Percentiles rank a stretch among this genome's conserved stretches.
These are phyloP conservation scores for Poliocrania exsul DNA, from an alignment of 2,797 vertebrate genomes.

Conservation along the genomic window DNA sequence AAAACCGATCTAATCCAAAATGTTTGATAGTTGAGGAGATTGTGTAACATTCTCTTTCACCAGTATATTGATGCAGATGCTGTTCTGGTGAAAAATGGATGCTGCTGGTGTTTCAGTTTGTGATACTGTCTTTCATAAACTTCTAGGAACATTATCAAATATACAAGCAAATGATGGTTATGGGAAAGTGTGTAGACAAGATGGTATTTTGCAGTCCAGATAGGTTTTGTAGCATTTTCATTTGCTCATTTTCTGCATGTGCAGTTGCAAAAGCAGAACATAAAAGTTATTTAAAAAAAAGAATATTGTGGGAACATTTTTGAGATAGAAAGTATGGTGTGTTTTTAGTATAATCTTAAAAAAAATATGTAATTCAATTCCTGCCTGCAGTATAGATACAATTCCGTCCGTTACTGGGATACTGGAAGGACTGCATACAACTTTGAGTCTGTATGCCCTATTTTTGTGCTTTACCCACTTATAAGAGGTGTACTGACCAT, in stretches of 20 bases:
- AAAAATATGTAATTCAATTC: neutral
- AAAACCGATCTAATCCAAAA: neutral
- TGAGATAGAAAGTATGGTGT: neutral
- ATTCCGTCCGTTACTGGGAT: neutral
- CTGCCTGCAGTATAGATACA: neutral
- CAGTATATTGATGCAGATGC: neutral
- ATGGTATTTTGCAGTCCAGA: neutral
- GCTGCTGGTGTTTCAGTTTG: neutral
- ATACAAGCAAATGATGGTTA: neutral
- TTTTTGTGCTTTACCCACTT: neutral
- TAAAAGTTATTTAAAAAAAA: neutral
- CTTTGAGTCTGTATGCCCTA: neutral
- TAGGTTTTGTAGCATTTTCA: neutral
- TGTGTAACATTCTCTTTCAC: neutral
- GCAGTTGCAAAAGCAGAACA: neutral
- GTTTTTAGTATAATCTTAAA: neutral
- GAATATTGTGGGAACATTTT: neutral
- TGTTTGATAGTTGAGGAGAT: neutral
- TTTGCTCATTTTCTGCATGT: neutral
- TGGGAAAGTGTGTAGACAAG: neutral
- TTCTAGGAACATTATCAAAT: neutral
- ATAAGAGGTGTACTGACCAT: neutral
- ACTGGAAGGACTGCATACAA: neutral
- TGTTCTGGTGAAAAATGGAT: neutral
- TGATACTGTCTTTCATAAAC: neutral